Base-by-base conservation (phyloP, 2,888 invertebrate genomes). In the Tinea semifulvella region DNA sequence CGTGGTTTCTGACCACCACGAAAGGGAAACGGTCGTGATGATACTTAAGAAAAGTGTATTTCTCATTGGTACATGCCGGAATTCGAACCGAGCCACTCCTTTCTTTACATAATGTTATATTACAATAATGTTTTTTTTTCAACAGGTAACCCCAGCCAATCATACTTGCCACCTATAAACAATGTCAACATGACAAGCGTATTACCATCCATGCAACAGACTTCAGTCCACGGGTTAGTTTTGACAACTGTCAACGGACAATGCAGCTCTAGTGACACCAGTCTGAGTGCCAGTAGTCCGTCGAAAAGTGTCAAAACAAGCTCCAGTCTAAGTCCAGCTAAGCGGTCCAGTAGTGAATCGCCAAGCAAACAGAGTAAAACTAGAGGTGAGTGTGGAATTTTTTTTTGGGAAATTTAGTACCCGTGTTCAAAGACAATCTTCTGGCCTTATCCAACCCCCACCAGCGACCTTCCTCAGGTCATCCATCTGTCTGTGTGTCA, bases 221-320 rank as follows among this genome's bases (percentile, higher is more conserved):
- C 68, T 0, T 57, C 67, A 2, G 58, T 48, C n/a, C 68, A 72
- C 50, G 72, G 59, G 6, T 58, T 67, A 31, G 73, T 66, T 1
- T 57, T 68, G 5, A 65, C 67, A 18, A 67, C 56, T 45, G 67
- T 72, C 7, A 80, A 72, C 50, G 82, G 70, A 5, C 82, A 75
- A 50, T 81, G 82, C 56, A 80, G 81, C 39, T 82, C 82, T 0
- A 80, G 80, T 0, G 82, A 82, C 53, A 82, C 82, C 7, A 74
- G 88, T 57, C 65, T 87, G 26, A 88, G 88, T 55, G 90, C 89
- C 35, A 89, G 89, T 52, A 92, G 92, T 58, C 93, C 93, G 0
- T 92, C 92, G 43, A 90, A 93, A 65, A 93, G 92, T 66, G 88
- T 92, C 8, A 92, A 93, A 62, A 93, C 93, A 42, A 91, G 91